Conservation (phyloP, 2,113 vertebrate genomes). For the Dendrocopos noguchii region DNA sequence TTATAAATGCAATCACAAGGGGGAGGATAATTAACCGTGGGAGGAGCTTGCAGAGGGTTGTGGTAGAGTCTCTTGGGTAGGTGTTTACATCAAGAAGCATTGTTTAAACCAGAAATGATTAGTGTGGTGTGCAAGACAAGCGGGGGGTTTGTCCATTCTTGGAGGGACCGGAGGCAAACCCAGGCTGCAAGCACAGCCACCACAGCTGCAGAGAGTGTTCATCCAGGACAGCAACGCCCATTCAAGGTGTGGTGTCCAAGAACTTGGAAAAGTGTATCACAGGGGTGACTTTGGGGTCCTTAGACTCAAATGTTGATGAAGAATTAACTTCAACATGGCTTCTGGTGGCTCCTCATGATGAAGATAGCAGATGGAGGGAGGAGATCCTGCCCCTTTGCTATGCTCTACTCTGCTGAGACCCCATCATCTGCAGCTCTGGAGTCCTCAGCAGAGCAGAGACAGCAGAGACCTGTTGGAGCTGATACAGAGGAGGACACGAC, state of each 20-base stretch:
- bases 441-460: no score
- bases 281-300: neutral
- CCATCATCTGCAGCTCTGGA: no score
- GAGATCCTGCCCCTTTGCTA: no score
- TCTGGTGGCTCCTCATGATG: neutral
- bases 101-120: neutral
- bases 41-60: neutral
- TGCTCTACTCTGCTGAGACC: no score
- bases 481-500: no score
- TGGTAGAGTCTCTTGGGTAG: neutral
- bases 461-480: no score
- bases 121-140: neutral
- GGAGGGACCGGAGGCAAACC: neutral
- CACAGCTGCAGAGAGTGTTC: neutral
- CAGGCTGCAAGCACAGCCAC: neutral
- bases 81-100: neutral
- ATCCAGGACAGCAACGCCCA: neutral
- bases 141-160: fast-evolving
- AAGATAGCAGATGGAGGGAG: neutral
- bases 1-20: slow-evolving; percentile 49
- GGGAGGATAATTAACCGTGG: slow-evolving; percentile 43
- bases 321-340: neutral
- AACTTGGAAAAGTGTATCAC: neutral
- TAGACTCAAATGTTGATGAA: neutral
- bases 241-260: neutral